Conservation (phyloP, 2,797 vertebrate genomes). For the Hapalemur alaotrensis region DNA sequence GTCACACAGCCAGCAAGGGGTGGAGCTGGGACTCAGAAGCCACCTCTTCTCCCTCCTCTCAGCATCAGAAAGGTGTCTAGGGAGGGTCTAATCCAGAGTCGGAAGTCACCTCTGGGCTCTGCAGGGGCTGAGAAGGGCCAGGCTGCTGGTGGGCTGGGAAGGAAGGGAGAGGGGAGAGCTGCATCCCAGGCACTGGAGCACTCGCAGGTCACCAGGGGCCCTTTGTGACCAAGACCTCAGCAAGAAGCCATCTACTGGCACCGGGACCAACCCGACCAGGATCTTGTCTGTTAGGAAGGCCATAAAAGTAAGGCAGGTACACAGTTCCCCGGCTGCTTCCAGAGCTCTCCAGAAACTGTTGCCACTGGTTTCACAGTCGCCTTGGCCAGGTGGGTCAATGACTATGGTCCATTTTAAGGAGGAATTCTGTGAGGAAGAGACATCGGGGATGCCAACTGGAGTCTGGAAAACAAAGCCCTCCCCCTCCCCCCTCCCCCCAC, state of each 20-base stretch:
- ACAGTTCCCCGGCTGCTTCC: neutral
- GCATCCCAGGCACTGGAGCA: neutral
- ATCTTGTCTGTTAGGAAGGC: neutral
- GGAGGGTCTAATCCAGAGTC: neutral
- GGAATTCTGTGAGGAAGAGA: neutral
- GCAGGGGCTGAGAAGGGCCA: neutral
- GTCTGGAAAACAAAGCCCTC: neutral
- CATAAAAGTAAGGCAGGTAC: neutral
- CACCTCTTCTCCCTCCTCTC: no score
- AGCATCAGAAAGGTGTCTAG: neutral
- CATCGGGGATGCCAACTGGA: fast-evolving
- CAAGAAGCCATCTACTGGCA: neutral
- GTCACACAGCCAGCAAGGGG: neutral
- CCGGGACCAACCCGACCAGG: neutral
- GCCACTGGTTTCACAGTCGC: neutral
- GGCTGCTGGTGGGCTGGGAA: neutral
- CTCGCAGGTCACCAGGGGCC: neutral
- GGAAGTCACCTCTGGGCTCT: neutral
- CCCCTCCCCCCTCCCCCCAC: no score
- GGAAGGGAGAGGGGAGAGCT: no score
- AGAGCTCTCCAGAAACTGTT: neutral
- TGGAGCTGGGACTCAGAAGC: neutral
- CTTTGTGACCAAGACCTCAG: neutral
- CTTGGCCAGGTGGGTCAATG: neutral
- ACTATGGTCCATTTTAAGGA: neutral